Base-by-base conservation (phyloP, 2,113 vertebrate genomes). In the Pseudolaguvia tuberculata region DNA sequence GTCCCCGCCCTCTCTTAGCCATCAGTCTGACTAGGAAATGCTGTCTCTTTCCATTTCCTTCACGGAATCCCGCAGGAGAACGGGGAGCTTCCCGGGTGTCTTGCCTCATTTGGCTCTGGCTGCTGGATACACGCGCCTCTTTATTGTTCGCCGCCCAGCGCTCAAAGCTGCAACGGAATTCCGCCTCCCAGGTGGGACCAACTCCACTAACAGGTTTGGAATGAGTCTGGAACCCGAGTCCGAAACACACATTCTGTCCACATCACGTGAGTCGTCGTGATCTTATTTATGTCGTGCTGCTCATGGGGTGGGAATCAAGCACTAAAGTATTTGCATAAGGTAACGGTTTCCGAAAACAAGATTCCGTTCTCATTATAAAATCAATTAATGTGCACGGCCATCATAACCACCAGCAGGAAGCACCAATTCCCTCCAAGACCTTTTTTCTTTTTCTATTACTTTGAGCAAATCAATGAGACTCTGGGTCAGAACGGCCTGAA, bases 91-190 rank as follows among this genome's bases (percentile, higher is more conserved):
- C 85, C 80, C 84, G 71, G 61, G 80, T 83, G 83, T 80, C 86
- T 86, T 84, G 80, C 83, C 86, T 88, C 84, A 89, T 90, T 89
- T 88, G 84, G 82, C 78, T 79, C 78, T 53, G 85, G 85, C 83
- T 85, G 81, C 80, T 84, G 82, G 84, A 88, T 88, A 85, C 82
- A 78, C 83, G 77, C 23, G 53, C 66, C 79, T 78, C 78, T 81
- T 81, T 82, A 82, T 75, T 78, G 74, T 79, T 72, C 77, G 61
- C 74, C 74, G 35, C 69, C 75, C 78, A 75, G 70, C 72, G 80
- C 81, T 80, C 63, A 57, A 79, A 80, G 80, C 84, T 77, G 81
- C 69, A 15, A 18, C 23, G 52, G 76, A 74, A 75, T 77, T 78
- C 70, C 45, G 55, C 70, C 52, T 84, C 78, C 80, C 31, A 72